Percentiles rank a stretch among this genome's conserved stretches.
phyloP scores from a whole-genome alignment of 1,140 invertebrate species.

The Platorchestia sp. region DNA sequence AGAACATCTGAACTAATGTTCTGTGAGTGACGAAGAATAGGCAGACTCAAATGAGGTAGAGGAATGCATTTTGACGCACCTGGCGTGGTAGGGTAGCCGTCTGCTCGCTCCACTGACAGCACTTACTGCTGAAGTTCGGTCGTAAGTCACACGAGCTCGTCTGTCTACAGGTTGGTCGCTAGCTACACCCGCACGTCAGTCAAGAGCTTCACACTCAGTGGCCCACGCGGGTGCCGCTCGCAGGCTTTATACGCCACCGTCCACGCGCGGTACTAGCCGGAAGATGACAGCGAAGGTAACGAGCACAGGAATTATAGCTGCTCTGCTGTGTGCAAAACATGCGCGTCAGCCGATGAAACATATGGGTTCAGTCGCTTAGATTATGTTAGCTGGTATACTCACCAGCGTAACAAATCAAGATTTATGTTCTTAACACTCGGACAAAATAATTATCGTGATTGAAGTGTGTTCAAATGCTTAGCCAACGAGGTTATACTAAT shows the following conservation, averaged over 20 bases:
- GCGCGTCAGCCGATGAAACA: too few species aligned
- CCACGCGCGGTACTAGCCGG: neutral
- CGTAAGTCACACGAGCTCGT: neutral
- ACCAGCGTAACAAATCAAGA: too few species aligned
- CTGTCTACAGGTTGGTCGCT: neutral
- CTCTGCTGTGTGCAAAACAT: neutral
- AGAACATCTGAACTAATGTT: neutral
- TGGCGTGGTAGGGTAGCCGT: conserved; percentile 35
- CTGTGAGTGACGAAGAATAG: neutral
- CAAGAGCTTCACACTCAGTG: neutral
- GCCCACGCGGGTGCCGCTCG: neutral
- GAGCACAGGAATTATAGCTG: neutral
- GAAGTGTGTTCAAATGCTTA: too few species aligned
- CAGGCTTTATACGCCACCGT: neutral
- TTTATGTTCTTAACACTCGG: too few species aligned
- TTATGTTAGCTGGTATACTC: too few species aligned
- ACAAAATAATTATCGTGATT: too few species aligned
- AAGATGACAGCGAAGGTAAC: neutral
- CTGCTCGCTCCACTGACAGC: neutral
- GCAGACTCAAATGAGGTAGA: neutral
- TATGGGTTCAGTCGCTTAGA: too few species aligned
- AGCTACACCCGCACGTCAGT: conserved; percentile 1
- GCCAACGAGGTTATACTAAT: too few species aligned
- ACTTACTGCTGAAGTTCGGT: neutral
- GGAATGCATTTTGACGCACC: neutral